A percentile compares a stretch with the other conserved stretches of the same genome.
phyloP scores from a whole-genome alignment of 2,888 invertebrate species.

The Andrena minutula region DNA sequence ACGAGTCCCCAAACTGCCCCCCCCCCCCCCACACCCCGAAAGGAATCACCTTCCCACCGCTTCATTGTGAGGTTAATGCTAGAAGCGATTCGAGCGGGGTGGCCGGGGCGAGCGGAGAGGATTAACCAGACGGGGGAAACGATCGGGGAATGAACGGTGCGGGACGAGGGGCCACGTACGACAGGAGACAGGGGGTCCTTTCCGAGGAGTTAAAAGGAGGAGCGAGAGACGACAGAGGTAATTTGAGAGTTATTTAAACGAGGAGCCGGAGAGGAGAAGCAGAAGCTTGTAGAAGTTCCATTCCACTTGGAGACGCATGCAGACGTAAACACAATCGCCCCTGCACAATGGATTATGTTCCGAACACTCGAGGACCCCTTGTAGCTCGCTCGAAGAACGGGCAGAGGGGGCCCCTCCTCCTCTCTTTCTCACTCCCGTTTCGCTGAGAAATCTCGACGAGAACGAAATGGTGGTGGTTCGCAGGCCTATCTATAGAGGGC shows the following conservation, averaged over 20 bases:
- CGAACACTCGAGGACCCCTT: conserved; percentile 65
- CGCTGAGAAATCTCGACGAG: conserved; percentile 52
- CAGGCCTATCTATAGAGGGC: conserved; percentile 60
- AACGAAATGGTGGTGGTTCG: conserved; percentile 31
- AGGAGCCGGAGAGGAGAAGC: conserved; percentile 45
- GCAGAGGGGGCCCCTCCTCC: background rate
- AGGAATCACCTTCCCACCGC: conserved; percentile 38
- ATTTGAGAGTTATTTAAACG: conserved; percentile 80
- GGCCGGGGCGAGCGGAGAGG: conserved; percentile 3
- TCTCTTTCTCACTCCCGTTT: background rate
- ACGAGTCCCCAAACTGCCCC: conserved; percentile 32
- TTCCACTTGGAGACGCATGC: conserved; percentile 72
- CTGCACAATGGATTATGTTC: conserved; percentile 75
- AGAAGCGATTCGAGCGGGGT: conserved; percentile 17
- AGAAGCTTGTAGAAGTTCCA: conserved; percentile 52
- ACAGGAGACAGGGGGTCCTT: conserved; percentile 41
- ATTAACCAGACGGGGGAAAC: conserved; percentile 45
- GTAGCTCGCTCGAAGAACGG: conserved; percentile 33
- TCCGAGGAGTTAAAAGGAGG: conserved; percentile 47
- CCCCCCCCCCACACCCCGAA: too few species aligned
- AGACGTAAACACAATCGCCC: conserved; percentile 79
- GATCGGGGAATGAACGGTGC: conserved; percentile 54
- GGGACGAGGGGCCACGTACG: conserved; percentile 42
- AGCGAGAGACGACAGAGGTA: conserved; percentile 67
- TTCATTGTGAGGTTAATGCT: conserved; percentile 40